A percentile compares a stretch with the other conserved stretches of the same genome.
phyloP scores from a whole-genome alignment of 2,888 invertebrate genomes.

The Hypena proboscidalis region DNA sequence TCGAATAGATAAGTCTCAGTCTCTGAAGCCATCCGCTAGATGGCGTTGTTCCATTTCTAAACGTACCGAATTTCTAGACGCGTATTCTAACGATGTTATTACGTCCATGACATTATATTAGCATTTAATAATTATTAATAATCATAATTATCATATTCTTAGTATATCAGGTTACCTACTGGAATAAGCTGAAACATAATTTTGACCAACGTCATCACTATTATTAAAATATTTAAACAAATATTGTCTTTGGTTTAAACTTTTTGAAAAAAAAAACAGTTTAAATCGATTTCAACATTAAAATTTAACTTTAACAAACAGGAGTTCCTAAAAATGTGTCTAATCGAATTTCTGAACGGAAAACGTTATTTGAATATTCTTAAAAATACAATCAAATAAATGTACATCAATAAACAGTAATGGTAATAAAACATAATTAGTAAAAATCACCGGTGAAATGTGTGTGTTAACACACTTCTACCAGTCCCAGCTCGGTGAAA shows the following conservation, averaged over 20 bases:
- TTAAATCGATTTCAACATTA: slow-evolving; percentile 2
- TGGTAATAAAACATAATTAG: no score
- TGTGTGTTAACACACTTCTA: no score
- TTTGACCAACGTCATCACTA: no score
- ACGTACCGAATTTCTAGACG: slow-evolving; percentile 8
- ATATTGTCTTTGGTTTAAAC: background rate
- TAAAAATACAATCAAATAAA: background rate
- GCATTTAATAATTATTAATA: slow-evolving; percentile 43
- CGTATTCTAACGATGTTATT: slow-evolving; percentile 37
- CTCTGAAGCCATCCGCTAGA: no score
- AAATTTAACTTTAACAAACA: slow-evolving; percentile 8
- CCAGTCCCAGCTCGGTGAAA: no score
- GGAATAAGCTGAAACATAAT: background rate
- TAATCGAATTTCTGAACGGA: slow-evolving; percentile 34
- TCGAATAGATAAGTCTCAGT: no score
- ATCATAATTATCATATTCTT: slow-evolving; percentile 33
- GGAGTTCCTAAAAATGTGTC: slow-evolving; percentile 58
- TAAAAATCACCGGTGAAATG: no score
- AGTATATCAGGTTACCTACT: slow-evolving; percentile 26
- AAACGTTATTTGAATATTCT: background rate
- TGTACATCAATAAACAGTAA: background rate
- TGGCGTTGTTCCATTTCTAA: slow-evolving; percentile 10
- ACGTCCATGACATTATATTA: slow-evolving; percentile 55
- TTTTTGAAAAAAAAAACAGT: background rate
- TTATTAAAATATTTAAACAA: background rate